A percentile compares a stretch with the other conserved stretches of the same genome.
These are phyloP conservation scores for Sipha flava DNA, from an alignment of 1,140 invertebrate species.

Conservation along the genomic window DNA sequence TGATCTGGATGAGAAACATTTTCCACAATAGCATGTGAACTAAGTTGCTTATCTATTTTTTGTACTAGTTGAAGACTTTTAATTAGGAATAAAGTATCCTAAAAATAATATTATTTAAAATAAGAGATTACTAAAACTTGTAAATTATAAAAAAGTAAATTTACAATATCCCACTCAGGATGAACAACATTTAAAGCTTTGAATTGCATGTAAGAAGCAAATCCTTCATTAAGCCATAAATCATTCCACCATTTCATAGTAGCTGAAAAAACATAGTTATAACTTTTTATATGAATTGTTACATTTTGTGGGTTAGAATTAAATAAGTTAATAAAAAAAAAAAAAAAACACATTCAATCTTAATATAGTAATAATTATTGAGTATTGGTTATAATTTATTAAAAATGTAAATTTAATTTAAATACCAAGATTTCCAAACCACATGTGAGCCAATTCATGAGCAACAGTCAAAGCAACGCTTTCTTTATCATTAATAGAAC, in stretches of 20 bases:
- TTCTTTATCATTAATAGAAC: conserved; percentile 66
- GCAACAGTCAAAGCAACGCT: conserved; percentile 70
- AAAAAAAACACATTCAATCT: too few relatives aligned
- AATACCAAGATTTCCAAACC: conserved; percentile 77
- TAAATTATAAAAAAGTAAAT: conserved; percentile 34
- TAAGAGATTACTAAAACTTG: neutral
- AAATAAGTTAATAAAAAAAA: too few relatives aligned
- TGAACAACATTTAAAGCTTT: conserved; percentile 64
- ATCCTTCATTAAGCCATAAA: conserved; percentile 87
- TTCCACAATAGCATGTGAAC: conserved; percentile 81
- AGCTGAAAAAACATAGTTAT: conserved; percentile 48
- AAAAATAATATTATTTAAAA: neutral
- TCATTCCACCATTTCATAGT: conserved; percentile 91
- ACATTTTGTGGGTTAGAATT: too few relatives aligned
- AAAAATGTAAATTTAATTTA: conserved; percentile 14
- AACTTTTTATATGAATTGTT: too few relatives aligned
- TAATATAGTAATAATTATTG: too few relatives aligned
- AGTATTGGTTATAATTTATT: too few relatives aligned
- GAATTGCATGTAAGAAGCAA: conserved; percentile 77
- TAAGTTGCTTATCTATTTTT: conserved; percentile 65
- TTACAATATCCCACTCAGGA: conserved; percentile 75
- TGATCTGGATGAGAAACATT: conserved; percentile 74
- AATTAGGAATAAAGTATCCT: conserved; percentile 34
- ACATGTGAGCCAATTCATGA: conserved; percentile 89
- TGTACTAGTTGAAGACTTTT: conserved; percentile 59